Evolutionary conservation across 1,140 invertebrate genomes (phyloP).

Genomic region (Lamellibrachia luymesi): DNA sequence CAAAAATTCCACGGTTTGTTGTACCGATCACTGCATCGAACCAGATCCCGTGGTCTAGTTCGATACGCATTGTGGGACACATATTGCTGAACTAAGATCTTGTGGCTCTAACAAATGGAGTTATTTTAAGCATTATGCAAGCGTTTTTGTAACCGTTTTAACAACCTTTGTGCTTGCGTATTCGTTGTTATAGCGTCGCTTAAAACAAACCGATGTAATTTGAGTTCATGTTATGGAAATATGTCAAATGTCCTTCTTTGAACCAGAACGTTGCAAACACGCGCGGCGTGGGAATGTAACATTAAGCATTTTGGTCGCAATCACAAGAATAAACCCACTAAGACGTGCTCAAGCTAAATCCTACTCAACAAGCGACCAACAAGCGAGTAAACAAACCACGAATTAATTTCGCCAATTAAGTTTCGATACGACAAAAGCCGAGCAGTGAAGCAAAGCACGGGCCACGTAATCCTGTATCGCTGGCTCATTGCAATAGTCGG

Average conservation of each 20-base stretch:
- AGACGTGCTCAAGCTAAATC: not conserved
- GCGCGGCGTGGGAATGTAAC: not conserved
- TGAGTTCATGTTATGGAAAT: not conserved
- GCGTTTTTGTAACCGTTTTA: not conserved
- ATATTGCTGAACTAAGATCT: not conserved
- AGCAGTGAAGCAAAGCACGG: not conserved
- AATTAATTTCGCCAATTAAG: constrained; percentile 2
- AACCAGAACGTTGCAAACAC: not conserved
- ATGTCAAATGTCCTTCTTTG: not conserved
- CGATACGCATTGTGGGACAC: not conserved
- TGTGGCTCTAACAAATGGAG: not conserved
- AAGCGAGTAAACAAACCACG: not conserved
- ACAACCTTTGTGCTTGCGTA: not conserved
- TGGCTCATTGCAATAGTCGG: not conserved
- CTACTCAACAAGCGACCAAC: not conserved
- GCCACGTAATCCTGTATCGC: not conserved
- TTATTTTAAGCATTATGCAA: not conserved
- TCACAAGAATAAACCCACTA: not conserved
- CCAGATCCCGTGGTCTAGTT: too few relatives aligned
- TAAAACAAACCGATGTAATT: not conserved
- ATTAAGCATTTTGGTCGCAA: not conserved
- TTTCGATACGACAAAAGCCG: not conserved
- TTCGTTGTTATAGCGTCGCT: too few relatives aligned
- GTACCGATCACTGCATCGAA: too few relatives aligned
- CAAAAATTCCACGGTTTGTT: too few relatives aligned